These are phyloP conservation scores for Cepphus grylle DNA, from an alignment of 2,113 vertebrate genomes.

Conservation along the genomic window DNA sequence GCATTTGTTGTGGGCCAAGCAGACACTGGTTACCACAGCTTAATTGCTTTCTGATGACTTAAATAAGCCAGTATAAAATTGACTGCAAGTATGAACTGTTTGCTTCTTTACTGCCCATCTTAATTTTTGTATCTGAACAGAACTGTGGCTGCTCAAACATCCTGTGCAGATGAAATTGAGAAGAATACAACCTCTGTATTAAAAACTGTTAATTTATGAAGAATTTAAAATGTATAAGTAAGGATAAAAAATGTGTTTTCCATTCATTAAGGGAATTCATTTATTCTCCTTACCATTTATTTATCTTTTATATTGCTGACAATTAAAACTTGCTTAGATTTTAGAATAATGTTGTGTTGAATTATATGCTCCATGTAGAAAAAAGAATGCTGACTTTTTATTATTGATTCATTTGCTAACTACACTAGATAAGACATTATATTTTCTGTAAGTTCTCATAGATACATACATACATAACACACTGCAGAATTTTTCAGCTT, in stretches of 20 bases:
- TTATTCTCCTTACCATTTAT: background rate
- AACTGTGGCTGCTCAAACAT: background rate
- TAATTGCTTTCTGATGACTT: background rate
- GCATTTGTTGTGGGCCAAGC: background rate
- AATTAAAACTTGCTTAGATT: background rate
- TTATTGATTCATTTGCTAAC: background rate
- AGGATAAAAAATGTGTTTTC: background rate
- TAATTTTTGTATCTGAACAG: background rate
- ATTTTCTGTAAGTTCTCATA: background rate
- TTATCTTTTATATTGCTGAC: background rate
- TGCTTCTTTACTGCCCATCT: background rate
- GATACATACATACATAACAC: background rate
- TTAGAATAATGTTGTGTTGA: background rate
- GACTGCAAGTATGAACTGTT: background rate
- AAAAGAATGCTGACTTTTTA: background rate
- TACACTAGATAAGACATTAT: background rate
- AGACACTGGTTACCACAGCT: background rate
- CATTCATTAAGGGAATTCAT: background rate
- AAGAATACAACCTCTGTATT: background rate
- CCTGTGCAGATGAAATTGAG: background rate
- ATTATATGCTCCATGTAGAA: background rate
- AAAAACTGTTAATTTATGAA: background rate
- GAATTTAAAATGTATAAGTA: background rate
- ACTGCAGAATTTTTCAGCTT: background rate
- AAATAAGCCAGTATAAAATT: background rate